Evolutionary conservation across 2,113 vertebrate genomes (phyloP), one percentile per base, ranked within the genome.

Genomic region (Camelus dromedarius): DNA sequence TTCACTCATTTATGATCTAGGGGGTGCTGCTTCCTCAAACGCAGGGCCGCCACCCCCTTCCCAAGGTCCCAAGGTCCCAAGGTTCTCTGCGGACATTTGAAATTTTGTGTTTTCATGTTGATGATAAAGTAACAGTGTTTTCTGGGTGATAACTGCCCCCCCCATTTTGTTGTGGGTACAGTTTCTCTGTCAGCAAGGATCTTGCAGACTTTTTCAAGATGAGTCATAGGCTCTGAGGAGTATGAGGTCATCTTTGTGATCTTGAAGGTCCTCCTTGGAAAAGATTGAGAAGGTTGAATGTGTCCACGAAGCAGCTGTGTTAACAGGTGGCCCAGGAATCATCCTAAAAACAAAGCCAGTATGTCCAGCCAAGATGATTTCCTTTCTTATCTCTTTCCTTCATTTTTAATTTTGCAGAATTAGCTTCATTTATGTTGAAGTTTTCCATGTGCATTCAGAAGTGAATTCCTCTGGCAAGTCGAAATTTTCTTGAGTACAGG

Each of bases 381-480:
- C 54, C 48, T 38, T 48, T 77, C 13, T 3, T 70, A 82, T 79
- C 24, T 50, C 83, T 60, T 84, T 70, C 8, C 16, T 42, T 94
- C 2, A 0, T 90, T 92, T 75, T 67, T 50, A 38, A 14, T 67
- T 91, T 67, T 73, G 24, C 19, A 79, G 72, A 81, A 70, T 70
- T 84, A 56, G 3, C 58, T 6, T 28, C n/a, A 15, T 54, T 89
- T 46, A 67, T 86, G 18, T 81, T 46, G 85, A 76, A 91, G 80
- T n/a, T 96, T 86, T 83, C 67, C 66, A 0, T 81, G 3, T 48
- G 48, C 79, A 48, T 79, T 93, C 72, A 60, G 81, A 95, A 85
- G 76, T 93, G 86, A 89, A 89, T 95, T 93, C 76, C 93, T 94
- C 64, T 66, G 73, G 88, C 76, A 92, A 95, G 85, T 72, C 88